Base-by-base conservation (phyloP, 2,797 vertebrate species). In the Cebuella pygmaea region DNA sequence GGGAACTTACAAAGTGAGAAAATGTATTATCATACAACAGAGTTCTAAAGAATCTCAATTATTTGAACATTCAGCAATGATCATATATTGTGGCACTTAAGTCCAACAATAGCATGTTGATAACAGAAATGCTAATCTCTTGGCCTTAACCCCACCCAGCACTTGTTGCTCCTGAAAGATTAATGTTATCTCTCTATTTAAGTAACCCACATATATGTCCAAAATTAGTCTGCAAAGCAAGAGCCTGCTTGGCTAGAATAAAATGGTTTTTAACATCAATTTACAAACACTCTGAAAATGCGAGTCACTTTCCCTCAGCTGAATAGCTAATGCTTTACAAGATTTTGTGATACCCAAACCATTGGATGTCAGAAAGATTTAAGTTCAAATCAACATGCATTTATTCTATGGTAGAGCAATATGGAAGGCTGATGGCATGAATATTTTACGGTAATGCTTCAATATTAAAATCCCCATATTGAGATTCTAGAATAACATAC, bases 111-210 rank as follows among this genome's bases (percentile, higher is more conserved):
- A 98, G 98, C 97, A 96, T 98, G 98, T 98, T 98, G 98, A 98
- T 98, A 98, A 98, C 97, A 98, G 98, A 98, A 99, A 99, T 98
- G 93, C 95, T 97, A 99, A 98, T 97, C 98, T 98, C 97, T 97
- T 97, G 95, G 96, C 98, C 97, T 98, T 97, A 90, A 90, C 89
- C 67, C 96, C 97, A 97, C 97, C 95, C 96, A 96, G 89, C 98
- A 98, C 98, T 98, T 98, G 98, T 97, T 98, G 98, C 98, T 98
- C 96, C 97, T 98, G 97, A 98, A 98, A 99, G 98, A 98, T 99
- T 99, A 99, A 99, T 98, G 98, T 99, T 99, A 99, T 99, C 98
- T 98, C 98, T 98, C 96, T 98, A 98, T 98, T 99, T 98, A 98
- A 99, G 99, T 98, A 99, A 98, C 97, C 61, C 97, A 98, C 96